Evolutionary conservation across 2,797 vertebrate species (phyloP).

Genomic region (Champsocephalus gunnari): DNA sequence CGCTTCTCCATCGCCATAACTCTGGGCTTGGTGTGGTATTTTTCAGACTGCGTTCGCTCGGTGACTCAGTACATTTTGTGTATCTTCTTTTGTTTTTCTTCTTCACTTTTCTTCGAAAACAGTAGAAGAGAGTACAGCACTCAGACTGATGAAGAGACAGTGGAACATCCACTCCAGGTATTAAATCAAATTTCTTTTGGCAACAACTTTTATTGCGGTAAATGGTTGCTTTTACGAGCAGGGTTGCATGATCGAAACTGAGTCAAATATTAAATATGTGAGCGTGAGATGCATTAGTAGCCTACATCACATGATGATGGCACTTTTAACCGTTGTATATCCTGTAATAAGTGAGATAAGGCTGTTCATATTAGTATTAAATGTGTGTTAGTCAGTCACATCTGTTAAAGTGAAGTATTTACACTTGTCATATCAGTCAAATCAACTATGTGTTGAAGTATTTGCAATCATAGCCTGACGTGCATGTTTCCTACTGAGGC

Average conservation of each 20-base stretch:
- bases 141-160: constrained; percentile 74
- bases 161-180: constrained; percentile 62
- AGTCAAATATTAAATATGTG: neutral
- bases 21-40: constrained; percentile 76
- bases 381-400: neutral
- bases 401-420: neutral
- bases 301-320: neutral
- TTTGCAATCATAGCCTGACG: constrained; percentile 7
- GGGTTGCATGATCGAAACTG: too few species aligned
- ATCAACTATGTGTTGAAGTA: neutral
- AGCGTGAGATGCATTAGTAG: neutral
- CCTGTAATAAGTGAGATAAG: neutral
- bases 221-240: neutral
- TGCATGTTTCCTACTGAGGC: neutral
- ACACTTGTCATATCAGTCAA: neutral
- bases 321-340: neutral
- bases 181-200: neutral
- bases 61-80: constrained; percentile 61
- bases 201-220: neutral
- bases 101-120: constrained; percentile 31
- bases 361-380: neutral
- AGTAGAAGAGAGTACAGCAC: constrained; percentile 73
- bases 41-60: constrained; percentile 71
- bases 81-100: constrained; percentile 60
- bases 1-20: constrained; percentile 61